phyloP scores from a whole-genome alignment of 2,113 vertebrate species.

The Aviceda subcristata region DNA sequence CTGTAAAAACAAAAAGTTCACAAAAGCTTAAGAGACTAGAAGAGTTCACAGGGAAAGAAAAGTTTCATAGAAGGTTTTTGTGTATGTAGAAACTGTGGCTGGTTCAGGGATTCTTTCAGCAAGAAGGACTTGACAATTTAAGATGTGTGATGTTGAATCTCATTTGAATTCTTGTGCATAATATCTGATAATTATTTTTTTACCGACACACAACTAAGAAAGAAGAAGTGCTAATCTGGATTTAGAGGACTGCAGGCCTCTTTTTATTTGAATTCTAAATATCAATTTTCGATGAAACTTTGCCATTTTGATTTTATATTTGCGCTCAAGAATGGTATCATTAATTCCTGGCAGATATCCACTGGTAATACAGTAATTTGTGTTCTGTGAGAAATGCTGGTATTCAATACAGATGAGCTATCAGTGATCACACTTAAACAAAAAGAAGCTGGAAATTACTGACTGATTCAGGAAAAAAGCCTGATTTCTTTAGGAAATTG shows the following conservation, averaged over 20 bases:
- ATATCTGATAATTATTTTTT: neutral
- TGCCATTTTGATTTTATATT: neutral
- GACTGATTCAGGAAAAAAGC: neutral
- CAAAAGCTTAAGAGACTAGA: neutral
- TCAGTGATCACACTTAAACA: neutral
- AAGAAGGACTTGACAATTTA: neutral
- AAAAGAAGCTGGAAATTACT: neutral
- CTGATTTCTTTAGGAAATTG: neutral
- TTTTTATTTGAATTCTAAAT: neutral
- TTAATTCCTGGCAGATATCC: neutral
- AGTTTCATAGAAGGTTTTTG: neutral
- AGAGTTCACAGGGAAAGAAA: neutral
- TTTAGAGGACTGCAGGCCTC: neutral
- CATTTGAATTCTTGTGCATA: neutral
- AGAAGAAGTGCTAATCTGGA: neutral
- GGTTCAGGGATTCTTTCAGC: neutral
- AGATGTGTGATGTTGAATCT: neutral
- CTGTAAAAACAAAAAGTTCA: neutral
- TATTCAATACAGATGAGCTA: neutral
- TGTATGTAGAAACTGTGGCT: neutral
- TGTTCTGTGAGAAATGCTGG: neutral
- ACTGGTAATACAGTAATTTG: neutral
- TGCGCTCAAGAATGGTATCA: neutral
- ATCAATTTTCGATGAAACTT: neutral
- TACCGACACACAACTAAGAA: neutral